Evolutionary conservation across 1,140 invertebrate genomes (phyloP), one percentile per base, ranked within the genome.

Genomic region (Phenacoccus solenopsis): DNA sequence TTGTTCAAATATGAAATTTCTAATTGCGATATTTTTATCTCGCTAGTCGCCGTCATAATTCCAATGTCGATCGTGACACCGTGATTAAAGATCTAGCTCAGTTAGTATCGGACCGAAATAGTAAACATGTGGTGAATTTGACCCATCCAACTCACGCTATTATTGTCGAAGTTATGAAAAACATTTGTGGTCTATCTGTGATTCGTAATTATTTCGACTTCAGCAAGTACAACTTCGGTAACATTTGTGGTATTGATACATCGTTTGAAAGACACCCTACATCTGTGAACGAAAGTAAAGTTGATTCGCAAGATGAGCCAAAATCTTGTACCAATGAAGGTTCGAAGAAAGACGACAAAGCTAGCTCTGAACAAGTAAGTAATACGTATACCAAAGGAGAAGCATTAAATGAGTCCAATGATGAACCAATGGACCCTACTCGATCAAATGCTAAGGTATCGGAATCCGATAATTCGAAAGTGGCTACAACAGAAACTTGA

Each of bases 151-250:
- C 88, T 70, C 79, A 87, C n/a, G 85, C 88, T 20, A 84, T 93
- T 49, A 82, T 92, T 70, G 85, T 93, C 28, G 90, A 93, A 81
- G 82, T 93, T 7, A 84, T 93, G 69, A 86, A 87, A 73, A 81
- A 81, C 5, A 78, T 84, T 72, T 88, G 86, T 69, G 82, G 87
- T 61, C 71, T 91, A 1, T 82, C 84, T 38, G 82, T 90, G 24
- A 81, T 87, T 20, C 85, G 84, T 1, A 78, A 88, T 75, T 90
- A 87, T 78, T 80, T 82, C 72, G 82, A 82, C 70, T 84, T 82
- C 69, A 87, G 84, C 70, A 90, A 89, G 74, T 90, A 88, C 74
- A 90, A 90, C 80, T 78, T 90, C 22, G 21, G 81, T 13, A 83
- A 84, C 76, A 75, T 83, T 70, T 79, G 77, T 71, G 77, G 76